phyloP scores from a whole-genome alignment of 2,797 vertebrate species.

The Acanthurus tractus region DNA sequence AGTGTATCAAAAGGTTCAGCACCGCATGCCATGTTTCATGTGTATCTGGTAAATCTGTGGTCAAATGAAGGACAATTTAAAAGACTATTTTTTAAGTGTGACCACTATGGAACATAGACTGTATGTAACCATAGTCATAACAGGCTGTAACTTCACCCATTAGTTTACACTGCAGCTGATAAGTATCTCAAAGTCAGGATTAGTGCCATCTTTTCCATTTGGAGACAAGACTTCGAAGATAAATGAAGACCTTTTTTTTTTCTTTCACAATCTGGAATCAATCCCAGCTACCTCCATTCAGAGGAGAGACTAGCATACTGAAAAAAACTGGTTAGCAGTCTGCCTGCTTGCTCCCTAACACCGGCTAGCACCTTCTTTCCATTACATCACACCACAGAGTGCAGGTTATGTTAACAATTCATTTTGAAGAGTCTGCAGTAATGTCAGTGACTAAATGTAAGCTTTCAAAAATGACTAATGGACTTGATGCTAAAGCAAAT shows the following conservation, averaged over 20 bases:
- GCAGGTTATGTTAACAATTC: background rate
- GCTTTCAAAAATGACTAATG: background rate
- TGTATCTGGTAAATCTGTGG: conserved; percentile 7
- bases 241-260: background rate
- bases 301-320: background rate
- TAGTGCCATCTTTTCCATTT: background rate
- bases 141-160: background rate
- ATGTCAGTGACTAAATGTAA: background rate
- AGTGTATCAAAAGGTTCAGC: conserved; percentile 32
- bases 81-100: conserved; percentile 5
- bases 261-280: background rate
- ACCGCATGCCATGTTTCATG: background rate
- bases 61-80: conserved; percentile 16
- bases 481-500: background rate
- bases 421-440: background rate
- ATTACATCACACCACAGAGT: background rate
- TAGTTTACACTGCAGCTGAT: background rate
- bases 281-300: background rate
- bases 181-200: background rate
- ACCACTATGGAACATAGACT: background rate
- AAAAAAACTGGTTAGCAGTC: background rate
- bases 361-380: background rate
- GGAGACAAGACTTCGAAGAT: background rate
- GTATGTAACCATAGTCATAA: background rate
- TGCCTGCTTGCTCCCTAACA: background rate